Base-by-base conservation (phyloP, 2,797 vertebrate species). In the Tenualosa ilisha region DNA sequence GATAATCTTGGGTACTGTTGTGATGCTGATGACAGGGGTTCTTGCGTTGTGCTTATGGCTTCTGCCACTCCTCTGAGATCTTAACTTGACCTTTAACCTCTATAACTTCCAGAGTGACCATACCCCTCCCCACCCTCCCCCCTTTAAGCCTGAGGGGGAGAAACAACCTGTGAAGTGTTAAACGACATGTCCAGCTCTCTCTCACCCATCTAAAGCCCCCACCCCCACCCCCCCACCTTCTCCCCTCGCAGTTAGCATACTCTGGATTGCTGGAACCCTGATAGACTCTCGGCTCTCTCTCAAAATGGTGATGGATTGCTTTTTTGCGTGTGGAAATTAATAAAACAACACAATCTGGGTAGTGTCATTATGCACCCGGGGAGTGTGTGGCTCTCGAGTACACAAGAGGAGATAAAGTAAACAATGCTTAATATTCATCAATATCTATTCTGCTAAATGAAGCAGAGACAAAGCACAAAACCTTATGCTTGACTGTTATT, bases 341-440 rank as follows among this genome's bases (percentile, higher is more conserved):
- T 94, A 92, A 91, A 91, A 89, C 90, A 91, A 90, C 90, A 89
- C 89, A 90, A 87, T 93, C 88, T 92, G 91, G 92, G 91, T 92
- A 88, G 83, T 87, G 90, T 92, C 91, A 90, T 93, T 92, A 91
- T 82, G 87, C 15, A 89, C 86, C 87, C 88, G 68, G n/a, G 37
- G 68, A 5, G 68, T 40, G 68, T 31, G 68, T 40, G 88, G 88
- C 90, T 92, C 90, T 91, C 87, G 87, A 89, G 89, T 91, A 93
- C 91, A 94, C 6, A 17, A 17, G 83, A 59, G 82, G 85, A 88
- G 85, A 84, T 82, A 68, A 90, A 85, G 91, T 92, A 94, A 95
- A 95, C 93, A 93, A 22, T 84, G 90, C 89, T 95, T 95, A 93
- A 93, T 94, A 95, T 96, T 94, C 94, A 94, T 95, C 89, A 92